Conservation (phyloP, 2,888 invertebrate genomes). For the Epistrophe grossulariae region DNA sequence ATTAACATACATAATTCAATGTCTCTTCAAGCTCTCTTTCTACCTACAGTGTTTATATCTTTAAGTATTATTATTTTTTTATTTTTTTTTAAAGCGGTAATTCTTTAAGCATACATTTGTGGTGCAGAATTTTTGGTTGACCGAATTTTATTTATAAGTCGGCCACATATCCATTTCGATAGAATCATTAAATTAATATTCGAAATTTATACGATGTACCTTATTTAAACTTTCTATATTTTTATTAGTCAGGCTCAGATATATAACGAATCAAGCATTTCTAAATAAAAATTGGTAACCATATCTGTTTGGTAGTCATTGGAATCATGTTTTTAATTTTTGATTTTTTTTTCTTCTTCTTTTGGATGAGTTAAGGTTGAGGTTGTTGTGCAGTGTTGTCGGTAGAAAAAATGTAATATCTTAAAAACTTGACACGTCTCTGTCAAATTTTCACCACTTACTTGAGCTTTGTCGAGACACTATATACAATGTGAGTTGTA, state of each 20-base stretch:
- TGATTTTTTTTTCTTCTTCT: background rate
- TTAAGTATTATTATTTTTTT: no score
- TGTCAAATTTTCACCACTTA: slow-evolving; percentile 21
- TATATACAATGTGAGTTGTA: background rate
- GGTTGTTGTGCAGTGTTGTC: background rate
- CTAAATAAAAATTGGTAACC: background rate
- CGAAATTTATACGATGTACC: background rate
- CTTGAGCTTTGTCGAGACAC: background rate
- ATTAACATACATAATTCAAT: slow-evolving; percentile 21
- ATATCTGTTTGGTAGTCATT: background rate
- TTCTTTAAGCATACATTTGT: background rate
- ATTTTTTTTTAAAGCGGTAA: background rate
- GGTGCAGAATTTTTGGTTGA: background rate
- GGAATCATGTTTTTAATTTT: slow-evolving; percentile 6
- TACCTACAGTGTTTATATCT: background rate
- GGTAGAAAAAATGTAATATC: slow-evolving; percentile 1
- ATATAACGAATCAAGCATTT: background rate
- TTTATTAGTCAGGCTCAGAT: slow-evolving; percentile 1
- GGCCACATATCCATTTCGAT: background rate
- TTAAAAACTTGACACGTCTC: slow-evolving; percentile 13
- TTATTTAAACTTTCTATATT: slow-evolving; percentile 43
- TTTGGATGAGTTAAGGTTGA: slow-evolving; percentile 17
- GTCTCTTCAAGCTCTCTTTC: background rate
- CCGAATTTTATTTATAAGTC: background rate
- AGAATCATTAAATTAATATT: slow-evolving; percentile 28